A percentile compares a stretch with the other conserved stretches of the same genome.
phyloP scores from a whole-genome alignment of 2,797 vertebrate species.

The Tauraco hartlaubi region DNA sequence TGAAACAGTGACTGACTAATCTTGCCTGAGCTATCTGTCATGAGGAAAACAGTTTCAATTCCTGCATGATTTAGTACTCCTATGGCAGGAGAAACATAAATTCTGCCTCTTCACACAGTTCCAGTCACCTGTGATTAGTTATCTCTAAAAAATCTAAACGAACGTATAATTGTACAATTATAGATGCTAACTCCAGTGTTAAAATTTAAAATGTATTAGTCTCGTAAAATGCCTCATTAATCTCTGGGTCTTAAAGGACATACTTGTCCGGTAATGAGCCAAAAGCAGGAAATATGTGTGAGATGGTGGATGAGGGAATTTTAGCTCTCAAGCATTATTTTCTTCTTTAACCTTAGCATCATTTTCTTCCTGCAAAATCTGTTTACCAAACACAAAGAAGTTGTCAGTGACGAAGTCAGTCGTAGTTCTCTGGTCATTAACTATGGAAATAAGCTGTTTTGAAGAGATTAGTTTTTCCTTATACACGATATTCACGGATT shows the following conservation, averaged over 20 bases:
- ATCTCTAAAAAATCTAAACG: slow-evolving; percentile 75
- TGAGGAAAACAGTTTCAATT: slow-evolving; percentile 58
- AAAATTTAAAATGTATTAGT: slow-evolving; percentile 82
- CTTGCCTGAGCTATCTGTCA: slow-evolving; percentile 61
- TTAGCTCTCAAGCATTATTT: neutral
- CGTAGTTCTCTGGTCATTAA: slow-evolving; percentile 66
- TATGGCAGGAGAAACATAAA: slow-evolving; percentile 51
- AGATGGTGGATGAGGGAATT: slow-evolving; percentile 17
- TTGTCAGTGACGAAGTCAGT: slow-evolving; percentile 54
- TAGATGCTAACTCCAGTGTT: slow-evolving; percentile 76
- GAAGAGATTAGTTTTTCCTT: slow-evolving; percentile 71
- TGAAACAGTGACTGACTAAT: slow-evolving; percentile 60
- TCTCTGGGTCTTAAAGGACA: slow-evolving; percentile 80
- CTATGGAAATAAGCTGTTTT: slow-evolving; percentile 73
- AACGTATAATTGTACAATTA: slow-evolving; percentile 80
- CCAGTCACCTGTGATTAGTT: slow-evolving; percentile 77
- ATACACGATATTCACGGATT: slow-evolving; percentile 52
- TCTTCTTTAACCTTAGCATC: slow-evolving; percentile 18
- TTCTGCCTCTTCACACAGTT: slow-evolving; percentile 56
- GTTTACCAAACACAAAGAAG: neutral
- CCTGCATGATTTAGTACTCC: slow-evolving; percentile 57
- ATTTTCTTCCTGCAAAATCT: neutral
- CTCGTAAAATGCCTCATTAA: slow-evolving; percentile 82
- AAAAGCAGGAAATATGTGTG: slow-evolving; percentile 56
- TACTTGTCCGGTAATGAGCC: slow-evolving; percentile 74